Conservation (phyloP, 2,888 invertebrate species). For the Amorpha juglandis region DNA sequence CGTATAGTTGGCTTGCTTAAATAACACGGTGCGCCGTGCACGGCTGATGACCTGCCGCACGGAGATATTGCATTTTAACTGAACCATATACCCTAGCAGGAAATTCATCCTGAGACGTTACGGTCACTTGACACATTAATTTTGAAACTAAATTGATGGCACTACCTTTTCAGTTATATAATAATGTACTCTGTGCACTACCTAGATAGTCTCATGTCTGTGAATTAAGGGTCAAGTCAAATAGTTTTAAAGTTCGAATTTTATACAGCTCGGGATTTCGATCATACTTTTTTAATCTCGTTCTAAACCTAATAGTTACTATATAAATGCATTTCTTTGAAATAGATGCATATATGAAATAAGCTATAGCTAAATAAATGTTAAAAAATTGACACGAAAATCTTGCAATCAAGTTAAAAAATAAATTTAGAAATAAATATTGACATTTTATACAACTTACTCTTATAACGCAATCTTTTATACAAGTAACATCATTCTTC, state of each 20-base stretch:
- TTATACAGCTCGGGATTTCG: neutral
- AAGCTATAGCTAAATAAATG: no score
- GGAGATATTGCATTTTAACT: slow-evolving; percentile 48
- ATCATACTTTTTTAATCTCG: neutral
- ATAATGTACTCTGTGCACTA: no score
- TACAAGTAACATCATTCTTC: neutral
- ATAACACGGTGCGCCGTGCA: slow-evolving; percentile 42
- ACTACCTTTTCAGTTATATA: neutral
- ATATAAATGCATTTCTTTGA: neutral
- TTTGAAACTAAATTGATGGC: slow-evolving; percentile 26
- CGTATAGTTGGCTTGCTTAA: slow-evolving; percentile 47
- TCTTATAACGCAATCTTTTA: no score
- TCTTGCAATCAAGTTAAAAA: no score
- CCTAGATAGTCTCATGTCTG: neutral
- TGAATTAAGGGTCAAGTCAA: neutral
- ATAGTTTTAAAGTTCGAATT: slow-evolving; percentile 13
- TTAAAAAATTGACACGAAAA: no score
- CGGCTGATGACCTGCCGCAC: slow-evolving; percentile 42
- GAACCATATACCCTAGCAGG: slow-evolving; percentile 19
- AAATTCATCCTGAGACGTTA: slow-evolving; percentile 30
- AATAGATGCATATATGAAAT: no score
- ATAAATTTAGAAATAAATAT: no score
- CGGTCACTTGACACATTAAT: slow-evolving; percentile 38
- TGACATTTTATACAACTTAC: no score
- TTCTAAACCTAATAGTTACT: neutral